Evolutionary conservation across 2,797 vertebrate species (phyloP).

Genomic region (Hippocampus kuda): DNA sequence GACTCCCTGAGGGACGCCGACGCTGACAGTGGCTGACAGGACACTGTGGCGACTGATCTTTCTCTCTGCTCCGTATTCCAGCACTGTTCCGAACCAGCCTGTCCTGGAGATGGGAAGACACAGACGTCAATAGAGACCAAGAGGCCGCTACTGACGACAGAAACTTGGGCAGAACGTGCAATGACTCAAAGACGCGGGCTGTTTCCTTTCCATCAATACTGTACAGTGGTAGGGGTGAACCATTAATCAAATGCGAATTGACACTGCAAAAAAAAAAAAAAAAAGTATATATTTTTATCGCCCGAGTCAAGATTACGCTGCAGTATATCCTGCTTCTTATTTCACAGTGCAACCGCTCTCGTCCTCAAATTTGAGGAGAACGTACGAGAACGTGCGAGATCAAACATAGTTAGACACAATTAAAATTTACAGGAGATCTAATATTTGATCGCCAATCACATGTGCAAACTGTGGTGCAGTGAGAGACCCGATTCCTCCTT

Average conservation of each 20-base stretch:
- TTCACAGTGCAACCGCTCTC: no score
- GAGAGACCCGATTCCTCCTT: background rate
- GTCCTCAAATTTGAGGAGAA: no score
- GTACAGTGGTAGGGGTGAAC: background rate
- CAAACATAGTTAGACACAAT: background rate
- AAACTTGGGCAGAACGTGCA: background rate
- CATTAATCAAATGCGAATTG: no score
- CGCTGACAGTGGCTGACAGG: conserved; percentile 85
- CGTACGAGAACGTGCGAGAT: background rate
- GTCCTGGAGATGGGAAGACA: conserved; percentile 63
- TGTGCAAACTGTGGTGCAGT: background rate
- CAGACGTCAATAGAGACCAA: conserved; percentile 11
- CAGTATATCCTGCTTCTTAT: no score
- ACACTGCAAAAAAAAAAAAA: no score
- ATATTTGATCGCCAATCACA: background rate
- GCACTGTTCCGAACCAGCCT: conserved; percentile 90
- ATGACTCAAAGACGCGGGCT: background rate
- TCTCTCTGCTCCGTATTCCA: conserved; percentile 94
- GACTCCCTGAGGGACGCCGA: conserved; percentile 93
- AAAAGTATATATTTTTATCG: no score
- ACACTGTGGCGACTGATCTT: conserved; percentile 95
- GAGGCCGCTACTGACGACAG: conserved; percentile 5
- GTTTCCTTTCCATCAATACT: background rate
- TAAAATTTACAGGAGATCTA: background rate
- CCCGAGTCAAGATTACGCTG: no score